phyloP scores from a whole-genome alignment of 53 echinoderm and acorn worm genomes.

The Holothuria scabra region DNA sequence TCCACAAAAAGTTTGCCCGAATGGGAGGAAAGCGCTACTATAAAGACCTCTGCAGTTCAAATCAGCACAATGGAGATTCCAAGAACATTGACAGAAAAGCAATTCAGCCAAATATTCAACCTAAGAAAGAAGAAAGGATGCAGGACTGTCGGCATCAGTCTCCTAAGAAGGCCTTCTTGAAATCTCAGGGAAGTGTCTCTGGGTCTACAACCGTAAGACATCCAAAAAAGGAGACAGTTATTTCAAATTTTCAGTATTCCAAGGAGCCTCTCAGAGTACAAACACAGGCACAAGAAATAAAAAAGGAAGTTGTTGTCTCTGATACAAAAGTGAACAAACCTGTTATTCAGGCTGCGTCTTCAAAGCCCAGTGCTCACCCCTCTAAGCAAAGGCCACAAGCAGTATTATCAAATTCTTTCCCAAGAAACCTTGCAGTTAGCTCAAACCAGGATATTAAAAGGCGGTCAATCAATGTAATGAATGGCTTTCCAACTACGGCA shows the following conservation, averaged over 20 bases:
- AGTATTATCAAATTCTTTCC: slow-evolving; percentile 8
- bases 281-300: not conserved
- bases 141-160: slow-evolving; percentile 58
- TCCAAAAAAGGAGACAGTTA: slow-evolving; percentile 41
- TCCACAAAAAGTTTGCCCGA: slow-evolving; percentile 96
- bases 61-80: slow-evolving; percentile 19
- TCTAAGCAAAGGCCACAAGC: slow-evolving; percentile 15
- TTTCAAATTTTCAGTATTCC: slow-evolving; percentile 29
- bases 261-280: slow-evolving; percentile 3
- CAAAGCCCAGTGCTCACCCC: not conserved
- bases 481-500: slow-evolving; percentile 47
- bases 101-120: slow-evolving; percentile 48
- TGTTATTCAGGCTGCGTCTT: too few species aligned
- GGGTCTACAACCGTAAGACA: slow-evolving; percentile 44
- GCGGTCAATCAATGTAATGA: slow-evolving; percentile 40
- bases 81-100: slow-evolving; percentile 10
- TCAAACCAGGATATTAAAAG: not conserved
- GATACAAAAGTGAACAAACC: not conserved
- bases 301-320: not conserved
- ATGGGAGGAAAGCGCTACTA: slow-evolving; percentile 85
- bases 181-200: slow-evolving; percentile 43
- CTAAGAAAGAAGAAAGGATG: slow-evolving; percentile 35
- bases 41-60: slow-evolving; percentile 64
- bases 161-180: slow-evolving; percentile 51
- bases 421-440: not conserved